Evolutionary conservation across 1,140 invertebrate species (phyloP), one percentile per base, ranked within the genome.

Genomic region (Rhyacophila brunnea): DNA sequence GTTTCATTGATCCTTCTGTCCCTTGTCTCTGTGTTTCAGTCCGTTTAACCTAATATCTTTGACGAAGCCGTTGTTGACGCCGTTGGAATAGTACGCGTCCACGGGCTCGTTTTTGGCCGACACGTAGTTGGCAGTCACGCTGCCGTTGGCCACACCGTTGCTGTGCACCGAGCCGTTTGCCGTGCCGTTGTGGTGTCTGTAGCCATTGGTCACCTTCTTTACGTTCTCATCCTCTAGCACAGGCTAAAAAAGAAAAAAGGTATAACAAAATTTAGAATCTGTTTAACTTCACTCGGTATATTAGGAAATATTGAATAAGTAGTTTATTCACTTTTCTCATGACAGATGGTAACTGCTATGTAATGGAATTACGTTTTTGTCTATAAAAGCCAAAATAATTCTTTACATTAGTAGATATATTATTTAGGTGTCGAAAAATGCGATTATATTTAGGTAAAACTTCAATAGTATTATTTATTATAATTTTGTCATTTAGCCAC

Each of bases 61-160:
- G 17, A 85, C 82, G 69, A 84, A 85, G 40, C 85, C 84, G 66
- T 85, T 86, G 64, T 83, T 83, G 48, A 83, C 81, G 11, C 85
- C 85, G 63, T 85, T 86, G 43, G 83, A 85, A 71, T 86, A 85
- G 68, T 83, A 85, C 28, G 85, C 75, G 78, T 87, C 78, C 70
- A 81, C 76, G 50, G 82, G 80, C 42, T 83, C 81, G 62, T 80
- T 83, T 66, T 85, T 85, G 47, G 81, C 80, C 49, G 83, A 81
- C 48, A 81, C 75, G 57, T 83, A 83, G 5, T 78, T 78, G 28
- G 74, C 70, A 13, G 69, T 71, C 14, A 72, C 62, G 15, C 67
- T 66, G 20, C 71, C 70, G 19, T 64, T 71, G 58, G 52, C 60
- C 4, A 42, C 50, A 32, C 66, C 34, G 46, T 66, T 53, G 55